Percentiles rank a stretch among this genome's conserved stretches.
These are phyloP conservation scores for Rambutsinella grinnellia DNA, from an alignment of 2,888 invertebrate species.

Conservation along the genomic window DNA sequence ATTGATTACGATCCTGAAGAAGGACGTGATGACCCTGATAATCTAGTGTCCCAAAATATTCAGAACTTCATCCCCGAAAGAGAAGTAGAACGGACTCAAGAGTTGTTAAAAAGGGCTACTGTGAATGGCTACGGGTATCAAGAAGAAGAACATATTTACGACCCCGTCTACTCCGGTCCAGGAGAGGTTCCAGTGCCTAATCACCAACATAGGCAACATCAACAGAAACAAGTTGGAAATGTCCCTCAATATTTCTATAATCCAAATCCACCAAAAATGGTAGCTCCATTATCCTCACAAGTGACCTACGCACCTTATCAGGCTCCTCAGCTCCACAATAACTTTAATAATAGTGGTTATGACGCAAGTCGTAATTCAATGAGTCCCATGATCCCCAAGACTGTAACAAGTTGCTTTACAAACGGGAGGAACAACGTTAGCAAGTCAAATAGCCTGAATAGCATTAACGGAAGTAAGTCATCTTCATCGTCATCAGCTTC, in stretches of 20 bases:
- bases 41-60: background rate
- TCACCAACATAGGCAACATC: too few species aligned
- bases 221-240: background rate
- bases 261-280: background rate
- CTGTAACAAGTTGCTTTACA: slow-evolving; percentile 27
- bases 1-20: slow-evolving; percentile 54
- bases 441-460: slow-evolving; percentile 37
- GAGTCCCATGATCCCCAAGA: slow-evolving; percentile 56
- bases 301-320: slow-evolving; percentile 14
- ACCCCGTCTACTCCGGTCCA: slow-evolving; percentile 47
- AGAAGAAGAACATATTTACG: slow-evolving; percentile 56
- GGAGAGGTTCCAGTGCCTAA: too few species aligned
- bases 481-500: slow-evolving; percentile 9
- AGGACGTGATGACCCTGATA: background rate
- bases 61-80: slow-evolving; percentile 13
- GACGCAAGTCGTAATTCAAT: too few species aligned
- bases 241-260: slow-evolving; percentile 7
- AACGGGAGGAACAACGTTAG: slow-evolving; percentile 21
- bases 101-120: slow-evolving; percentile 17
- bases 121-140: background rate
- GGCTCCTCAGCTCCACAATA: too few species aligned
- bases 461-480: slow-evolving; percentile 12
- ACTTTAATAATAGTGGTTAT: too few species aligned
- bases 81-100: slow-evolving; percentile 26
- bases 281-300: background rate